These are phyloP conservation scores for Malurus alboscapulatus DNA, from an alignment of 2,113 vertebrate species.

Conservation along the genomic window DNA sequence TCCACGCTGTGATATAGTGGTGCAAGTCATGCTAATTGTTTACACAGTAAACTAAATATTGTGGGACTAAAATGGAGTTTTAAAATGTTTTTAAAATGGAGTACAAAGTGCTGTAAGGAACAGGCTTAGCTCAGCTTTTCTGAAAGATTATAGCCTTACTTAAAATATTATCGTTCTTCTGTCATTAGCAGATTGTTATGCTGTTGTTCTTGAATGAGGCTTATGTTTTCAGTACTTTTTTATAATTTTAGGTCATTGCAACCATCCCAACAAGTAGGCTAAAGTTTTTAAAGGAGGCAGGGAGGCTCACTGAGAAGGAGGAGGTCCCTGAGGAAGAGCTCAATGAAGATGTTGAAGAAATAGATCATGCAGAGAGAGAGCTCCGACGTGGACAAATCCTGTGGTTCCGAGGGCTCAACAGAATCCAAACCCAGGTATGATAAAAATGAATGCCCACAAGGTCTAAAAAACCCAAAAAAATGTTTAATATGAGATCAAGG, in stretches of 20 bases:
- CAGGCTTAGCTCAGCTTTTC: background rate
- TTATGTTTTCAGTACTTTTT: constrained; percentile 29
- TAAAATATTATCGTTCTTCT: background rate
- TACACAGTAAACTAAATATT: background rate
- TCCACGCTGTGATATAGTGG: background rate
- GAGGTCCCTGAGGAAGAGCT: constrained; percentile 91
- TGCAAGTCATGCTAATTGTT: background rate
- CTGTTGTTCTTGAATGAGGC: background rate
- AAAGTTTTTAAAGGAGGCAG: constrained; percentile 92
- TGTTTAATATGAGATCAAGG: background rate
- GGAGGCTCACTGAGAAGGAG: constrained; percentile 90
- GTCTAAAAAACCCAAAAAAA: background rate
- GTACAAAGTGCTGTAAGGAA: background rate
- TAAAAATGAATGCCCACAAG: background rate
- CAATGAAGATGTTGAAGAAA: constrained; percentile 96
- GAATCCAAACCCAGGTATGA: constrained; percentile 97
- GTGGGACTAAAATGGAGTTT: background rate
- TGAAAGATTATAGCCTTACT: background rate
- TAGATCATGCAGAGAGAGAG: constrained; percentile 95
- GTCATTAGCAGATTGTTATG: background rate
- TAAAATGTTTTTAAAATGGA: background rate
- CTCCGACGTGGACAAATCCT: constrained; percentile 96
- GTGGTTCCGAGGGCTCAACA: constrained; percentile 97
- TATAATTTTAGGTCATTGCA: constrained; percentile 84
- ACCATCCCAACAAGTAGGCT: constrained; percentile 91